Conservation (phyloP, 1,140 invertebrate species). For the Oreohelix idahoensis region DNA sequence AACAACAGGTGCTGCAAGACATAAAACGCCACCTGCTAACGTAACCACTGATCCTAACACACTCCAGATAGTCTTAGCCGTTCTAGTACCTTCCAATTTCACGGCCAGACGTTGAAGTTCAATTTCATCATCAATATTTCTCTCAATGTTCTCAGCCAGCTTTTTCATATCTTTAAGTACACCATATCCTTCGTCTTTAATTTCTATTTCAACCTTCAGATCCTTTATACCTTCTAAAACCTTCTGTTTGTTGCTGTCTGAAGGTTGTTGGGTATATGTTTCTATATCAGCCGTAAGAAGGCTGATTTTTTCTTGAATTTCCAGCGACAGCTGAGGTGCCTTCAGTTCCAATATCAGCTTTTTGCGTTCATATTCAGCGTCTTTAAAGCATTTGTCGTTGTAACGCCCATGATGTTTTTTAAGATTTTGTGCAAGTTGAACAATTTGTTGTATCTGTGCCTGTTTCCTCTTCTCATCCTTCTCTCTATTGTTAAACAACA, state of each 20-base stretch:
- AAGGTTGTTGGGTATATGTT: neutral
- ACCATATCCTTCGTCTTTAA: neutral
- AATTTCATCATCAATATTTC: neutral
- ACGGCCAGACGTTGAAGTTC: neutral
- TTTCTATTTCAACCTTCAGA: neutral
- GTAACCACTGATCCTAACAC: neutral
- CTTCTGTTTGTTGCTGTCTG: neutral
- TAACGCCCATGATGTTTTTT: neutral
- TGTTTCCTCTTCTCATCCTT: neutral
- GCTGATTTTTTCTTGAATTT: neutral
- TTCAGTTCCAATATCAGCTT: constrained; percentile 4
- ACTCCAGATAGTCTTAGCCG: neutral
- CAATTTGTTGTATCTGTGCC: neutral
- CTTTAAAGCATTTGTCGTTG: neutral
- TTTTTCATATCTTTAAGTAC: neutral
- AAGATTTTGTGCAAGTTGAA: neutral
- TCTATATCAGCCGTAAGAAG: neutral
- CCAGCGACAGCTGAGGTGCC: neutral
- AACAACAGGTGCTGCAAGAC: neutral
- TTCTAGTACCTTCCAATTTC: neutral
- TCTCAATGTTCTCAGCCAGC: neutral
- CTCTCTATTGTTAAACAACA: neutral
- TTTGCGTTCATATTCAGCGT: neutral
- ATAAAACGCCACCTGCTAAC: neutral
- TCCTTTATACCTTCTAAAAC: neutral